Evolutionary conservation across 2,113 vertebrate genomes (phyloP), one percentile per base, ranked within the genome.

Genomic region (Hypomesus transpacificus): DNA sequence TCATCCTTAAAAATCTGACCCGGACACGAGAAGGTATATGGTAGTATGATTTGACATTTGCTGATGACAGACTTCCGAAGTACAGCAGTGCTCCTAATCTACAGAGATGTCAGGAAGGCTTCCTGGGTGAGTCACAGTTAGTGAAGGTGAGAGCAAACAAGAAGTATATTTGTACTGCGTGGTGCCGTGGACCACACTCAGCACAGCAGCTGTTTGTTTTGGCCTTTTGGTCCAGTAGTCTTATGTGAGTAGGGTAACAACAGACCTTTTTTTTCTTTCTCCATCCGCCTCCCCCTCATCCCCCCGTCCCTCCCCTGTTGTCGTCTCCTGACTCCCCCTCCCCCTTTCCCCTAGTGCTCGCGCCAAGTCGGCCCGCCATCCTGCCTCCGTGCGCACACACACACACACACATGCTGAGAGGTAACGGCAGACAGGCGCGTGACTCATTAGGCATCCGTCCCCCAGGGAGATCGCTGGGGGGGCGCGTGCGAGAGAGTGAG

Each of bases 371-470:
- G 87, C 85, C 87, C 83, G 84, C 86, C 87, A 85, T 82, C 78
- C 86, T 80, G 79, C 88, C 88, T 86, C 77, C 83, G 64, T 76
- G 74, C 83, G 67, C 70, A 75, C 71, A 54, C 70, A 62, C 84
- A 84, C 81, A 63, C 75, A 69, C 78, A 78, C 79, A 81, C 78
- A 81, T 18, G 86, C 86, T 77, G 81, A 87, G 89, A 91, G 90
- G 91, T 91, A 91, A 92, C 89, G 87, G 89, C 91, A 91, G 91
- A 92, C 91, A 91, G 91, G 91, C 91, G 92, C 90, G 90, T 93
- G 92, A 92, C 90, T 93, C 91, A 92, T 93, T 92, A 93, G 91
- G 91, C 91, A 91, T 92, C 91, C 89, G 84, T 91, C 87, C 89
- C 90, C 90, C 82, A 88, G 91, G 90, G 90, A 91, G 87, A 90